Percentiles rank a stretch among this genome's conserved stretches.
phyloP scores from a whole-genome alignment of 2,113 vertebrate genomes.

The Pseudorectes ferrugineus region DNA sequence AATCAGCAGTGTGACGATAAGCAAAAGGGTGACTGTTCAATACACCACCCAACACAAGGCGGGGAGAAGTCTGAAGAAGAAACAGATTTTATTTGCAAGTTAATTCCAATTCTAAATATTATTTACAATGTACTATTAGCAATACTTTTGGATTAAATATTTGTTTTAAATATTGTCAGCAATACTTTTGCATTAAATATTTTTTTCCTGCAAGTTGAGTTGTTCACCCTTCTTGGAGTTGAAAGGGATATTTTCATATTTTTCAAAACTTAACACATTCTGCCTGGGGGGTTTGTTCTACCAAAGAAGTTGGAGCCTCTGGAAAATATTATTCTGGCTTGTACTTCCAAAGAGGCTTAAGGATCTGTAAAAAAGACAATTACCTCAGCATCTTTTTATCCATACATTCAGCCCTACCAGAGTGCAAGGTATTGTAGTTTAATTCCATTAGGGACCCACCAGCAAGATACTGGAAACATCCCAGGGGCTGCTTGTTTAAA shows the following conservation, averaged over 20 bases:
- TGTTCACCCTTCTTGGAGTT: neutral
- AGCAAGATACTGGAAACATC: neutral
- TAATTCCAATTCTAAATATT: neutral
- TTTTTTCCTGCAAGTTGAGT: neutral
- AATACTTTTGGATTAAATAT: neutral
- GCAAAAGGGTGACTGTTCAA: neutral
- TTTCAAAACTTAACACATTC: neutral
- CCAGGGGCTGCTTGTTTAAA: neutral
- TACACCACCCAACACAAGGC: neutral
- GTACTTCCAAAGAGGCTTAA: neutral
- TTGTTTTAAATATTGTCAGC: too few species aligned
- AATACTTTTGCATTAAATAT: neutral
- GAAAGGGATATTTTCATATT: neutral
- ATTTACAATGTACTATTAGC: neutral
- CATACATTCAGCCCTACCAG: neutral
- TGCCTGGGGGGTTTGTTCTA: neutral
- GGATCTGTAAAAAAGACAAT: neutral
- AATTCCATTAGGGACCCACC: slow-evolving; percentile 29
- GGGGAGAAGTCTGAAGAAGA: neutral
- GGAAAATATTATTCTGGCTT: neutral
- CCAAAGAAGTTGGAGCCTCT: neutral
- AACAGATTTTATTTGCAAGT: neutral
- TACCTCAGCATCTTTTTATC: slow-evolving; percentile 27
- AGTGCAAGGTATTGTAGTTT: neutral
- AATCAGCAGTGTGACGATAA: neutral